Evolutionary conservation across 2,113 vertebrate genomes (phyloP).

Genomic region (Merops nubicus): DNA sequence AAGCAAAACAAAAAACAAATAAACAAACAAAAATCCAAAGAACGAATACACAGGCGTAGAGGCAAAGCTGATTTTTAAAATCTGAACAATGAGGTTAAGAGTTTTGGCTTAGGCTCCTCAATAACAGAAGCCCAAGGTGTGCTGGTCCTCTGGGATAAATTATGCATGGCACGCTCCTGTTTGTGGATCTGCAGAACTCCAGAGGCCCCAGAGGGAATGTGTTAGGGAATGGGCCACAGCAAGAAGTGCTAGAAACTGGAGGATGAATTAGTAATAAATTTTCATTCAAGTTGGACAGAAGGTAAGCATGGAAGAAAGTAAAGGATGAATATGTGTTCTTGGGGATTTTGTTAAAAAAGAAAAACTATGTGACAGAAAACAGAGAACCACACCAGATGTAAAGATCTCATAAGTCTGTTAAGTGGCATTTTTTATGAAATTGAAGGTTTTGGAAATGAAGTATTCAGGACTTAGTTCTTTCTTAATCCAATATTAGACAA

Average conservation of each 20-base stretch:
- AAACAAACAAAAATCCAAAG: too few species aligned
- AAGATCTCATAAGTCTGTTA: background rate
- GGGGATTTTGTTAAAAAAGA: background rate
- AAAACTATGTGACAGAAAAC: background rate
- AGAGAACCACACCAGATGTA: background rate
- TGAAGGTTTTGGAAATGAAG: background rate
- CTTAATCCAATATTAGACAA: background rate
- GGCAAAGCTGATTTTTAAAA: background rate
- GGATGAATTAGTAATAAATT: background rate
- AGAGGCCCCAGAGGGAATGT: background rate
- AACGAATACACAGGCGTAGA: too few species aligned
- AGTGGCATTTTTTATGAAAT: background rate
- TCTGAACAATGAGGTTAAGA: background rate
- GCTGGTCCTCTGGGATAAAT: background rate
- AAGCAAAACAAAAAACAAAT: too few species aligned
- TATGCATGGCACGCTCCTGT: rapidly evolving
- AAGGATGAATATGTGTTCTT: background rate
- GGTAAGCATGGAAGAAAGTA: background rate
- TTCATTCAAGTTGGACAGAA: background rate
- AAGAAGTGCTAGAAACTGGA: background rate
- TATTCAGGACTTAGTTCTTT: background rate
- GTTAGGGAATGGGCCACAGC: background rate
- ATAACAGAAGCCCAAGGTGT: too few species aligned
- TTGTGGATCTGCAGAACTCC: background rate
- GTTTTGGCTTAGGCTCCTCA: background rate